Evolutionary conservation across 2,888 invertebrate genomes (phyloP), one percentile per base, ranked within the genome.

Genomic region (Melinopterus prodromus): DNA sequence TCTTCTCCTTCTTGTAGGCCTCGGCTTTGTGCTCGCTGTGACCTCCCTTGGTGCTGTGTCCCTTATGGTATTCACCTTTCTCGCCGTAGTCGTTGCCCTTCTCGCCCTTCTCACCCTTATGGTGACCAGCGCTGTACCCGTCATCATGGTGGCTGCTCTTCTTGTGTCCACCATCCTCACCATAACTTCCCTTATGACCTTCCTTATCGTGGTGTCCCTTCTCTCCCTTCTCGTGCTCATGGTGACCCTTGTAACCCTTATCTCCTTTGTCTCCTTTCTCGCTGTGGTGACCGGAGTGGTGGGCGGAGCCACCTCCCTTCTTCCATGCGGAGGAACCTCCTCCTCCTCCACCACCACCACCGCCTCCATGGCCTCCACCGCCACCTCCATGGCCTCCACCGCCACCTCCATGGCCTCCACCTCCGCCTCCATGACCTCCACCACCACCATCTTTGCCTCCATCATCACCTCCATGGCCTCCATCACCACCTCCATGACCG

Each of bases 11-110:
- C 88, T 96, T 95, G 89, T 93, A 95, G 89, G 96, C 96, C 88
- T 97, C 95, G 81, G 95, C 89, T 87, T 97, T 96, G 89, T 97
- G 95, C 6, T 96, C 92, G 87, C 96, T 94, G 87, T 97, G 96
- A 83, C 95, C 95, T 80, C 97, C 96, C 88, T 96, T 95, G 83
- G 96, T 96, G 82, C 94, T 94, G 89, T 96, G 96, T 0, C 96
- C 96, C 86, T 96, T 96, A 82, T 95, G 95, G 88, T 94, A 96
- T 84, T 93, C 92, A 9, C 96, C 96, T 85, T 94, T 94, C 83
- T 93, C 93, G 0, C 93, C 93, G 82, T 93, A 92, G 82, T 94
- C 93, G 76, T 90, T 89, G 3, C 89, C 90, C 84, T 94, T 94
- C 83, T 93, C 92, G 0, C 93, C 94, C 78, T 93, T 92, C 80